Evolutionary conservation across 2,888 invertebrate genomes (phyloP), one percentile per base, ranked within the genome.

Genomic region (Rapana venosa): DNA sequence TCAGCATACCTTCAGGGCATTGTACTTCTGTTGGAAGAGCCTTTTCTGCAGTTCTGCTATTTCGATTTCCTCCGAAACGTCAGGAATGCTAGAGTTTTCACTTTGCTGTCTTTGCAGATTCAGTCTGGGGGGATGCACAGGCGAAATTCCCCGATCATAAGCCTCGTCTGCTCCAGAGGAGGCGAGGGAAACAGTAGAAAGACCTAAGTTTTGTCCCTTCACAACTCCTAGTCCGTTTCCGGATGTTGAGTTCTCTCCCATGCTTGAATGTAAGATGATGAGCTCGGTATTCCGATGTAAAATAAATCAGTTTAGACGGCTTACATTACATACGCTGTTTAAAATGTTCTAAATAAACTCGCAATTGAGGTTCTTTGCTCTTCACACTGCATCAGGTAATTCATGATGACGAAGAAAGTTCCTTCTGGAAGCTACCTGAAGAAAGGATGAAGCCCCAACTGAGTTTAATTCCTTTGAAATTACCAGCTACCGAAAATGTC

Each of bases 1-100:
- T 47, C 47, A 47, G 47, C 77, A 30, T 81, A 81, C 81, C 56
- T 56, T 58, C 30, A 58, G 58, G 4, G 84, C 56, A 30, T 84
- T 58, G 22, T 84, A 58, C 58, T 56, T 84, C 22, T 84, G 56
- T 20, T 58, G 84, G 30, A 84, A 83, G 47, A 83, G 83, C 47
- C 83, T 30, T 26, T 83, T 83, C 26, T 83, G 36, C 83, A 83
- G 26, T 47, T 83, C 83, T 83, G 36, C 26, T 1, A 26, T 4
- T 32, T 47, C 83, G 0, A 32, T 11, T 6, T 83, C 36, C 8
- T 83, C 83, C 11, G 83, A 8, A 22, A 26, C 26, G 6, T 83
- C 83, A 11, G 22, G 20, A 47, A 83, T 30, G 8, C 26, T 47
- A 26, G 83, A 83, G 47, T 83, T 47, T 26, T 83, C 47, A 26